phyloP scores from a whole-genome alignment of 2,888 invertebrate genomes.

The Phengaris arion region DNA sequence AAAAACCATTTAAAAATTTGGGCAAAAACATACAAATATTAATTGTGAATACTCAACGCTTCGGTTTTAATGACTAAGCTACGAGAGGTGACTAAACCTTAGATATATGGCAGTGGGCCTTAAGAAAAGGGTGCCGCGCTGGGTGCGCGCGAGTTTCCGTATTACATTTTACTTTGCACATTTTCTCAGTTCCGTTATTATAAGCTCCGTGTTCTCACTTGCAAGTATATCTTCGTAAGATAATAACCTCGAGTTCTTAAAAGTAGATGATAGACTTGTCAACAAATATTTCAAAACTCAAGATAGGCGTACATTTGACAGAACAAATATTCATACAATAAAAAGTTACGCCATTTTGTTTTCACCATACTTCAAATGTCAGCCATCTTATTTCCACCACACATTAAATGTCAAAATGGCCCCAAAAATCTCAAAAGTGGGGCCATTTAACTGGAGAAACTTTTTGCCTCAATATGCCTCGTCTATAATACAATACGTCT shows the following conservation, averaged over 20 bases:
- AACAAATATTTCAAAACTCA: no score
- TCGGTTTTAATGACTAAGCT: not conserved
- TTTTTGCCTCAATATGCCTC: no score
- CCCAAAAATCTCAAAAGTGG: no score
- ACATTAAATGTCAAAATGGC: no score
- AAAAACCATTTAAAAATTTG: not conserved
- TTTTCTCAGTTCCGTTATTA: not conserved
- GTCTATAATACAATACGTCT: no score
- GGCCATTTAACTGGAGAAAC: no score
- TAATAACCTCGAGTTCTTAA: not conserved
- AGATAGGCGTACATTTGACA: no score
- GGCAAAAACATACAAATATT: not conserved
- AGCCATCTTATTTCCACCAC: no score
- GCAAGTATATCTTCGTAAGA: not conserved
- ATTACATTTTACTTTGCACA: not conserved
- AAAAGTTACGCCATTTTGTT: no score
- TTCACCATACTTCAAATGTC: no score
- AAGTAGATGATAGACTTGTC: not conserved
- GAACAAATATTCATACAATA: no score
- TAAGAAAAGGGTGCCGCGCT: not conserved
- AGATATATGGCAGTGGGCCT: conserved; percentile 3
- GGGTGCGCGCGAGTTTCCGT: not conserved
- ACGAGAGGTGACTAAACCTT: conserved; percentile 8
- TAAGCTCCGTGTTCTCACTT: not conserved
- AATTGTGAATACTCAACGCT: not conserved